Evolutionary conservation across 2,888 invertebrate genomes (phyloP).

Genomic region (Plutella xylostella): DNA sequence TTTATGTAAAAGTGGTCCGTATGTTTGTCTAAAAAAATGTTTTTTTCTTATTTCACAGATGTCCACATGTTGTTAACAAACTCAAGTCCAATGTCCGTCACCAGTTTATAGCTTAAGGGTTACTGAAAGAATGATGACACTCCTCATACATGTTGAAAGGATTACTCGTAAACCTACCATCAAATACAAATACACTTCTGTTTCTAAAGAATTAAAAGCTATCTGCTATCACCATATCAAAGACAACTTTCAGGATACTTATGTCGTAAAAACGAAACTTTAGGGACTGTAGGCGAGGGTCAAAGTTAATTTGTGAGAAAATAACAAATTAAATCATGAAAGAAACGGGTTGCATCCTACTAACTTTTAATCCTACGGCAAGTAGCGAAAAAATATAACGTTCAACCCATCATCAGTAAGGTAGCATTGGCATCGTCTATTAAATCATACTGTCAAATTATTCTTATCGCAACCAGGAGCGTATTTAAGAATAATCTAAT

Average conservation of each 20-base stretch:
- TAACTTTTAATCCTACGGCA: too few relatives aligned
- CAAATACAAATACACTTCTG: neutral
- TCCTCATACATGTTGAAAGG: slow-evolving; percentile 39
- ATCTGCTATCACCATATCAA: too few relatives aligned
- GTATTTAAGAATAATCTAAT: too few relatives aligned
- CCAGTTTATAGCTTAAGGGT: slow-evolving; percentile 37
- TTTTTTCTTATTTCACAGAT: neutral
- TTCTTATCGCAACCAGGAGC: too few relatives aligned
- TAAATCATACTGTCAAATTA: neutral
- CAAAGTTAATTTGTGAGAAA: slow-evolving; percentile 3
- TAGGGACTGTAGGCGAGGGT: slow-evolving; percentile 28
- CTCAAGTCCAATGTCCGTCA: slow-evolving; percentile 29
- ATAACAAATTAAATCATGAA: slow-evolving; percentile 2
- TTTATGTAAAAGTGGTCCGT: too few relatives aligned
- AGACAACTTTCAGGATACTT: too few relatives aligned
- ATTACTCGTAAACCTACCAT: slow-evolving; percentile 38
- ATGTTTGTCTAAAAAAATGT: too few relatives aligned
- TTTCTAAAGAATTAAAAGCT: too few relatives aligned
- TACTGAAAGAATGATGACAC: slow-evolving; percentile 29
- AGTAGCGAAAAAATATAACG: too few relatives aligned
- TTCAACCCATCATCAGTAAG: too few relatives aligned
- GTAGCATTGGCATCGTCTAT: neutral
- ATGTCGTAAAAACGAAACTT: slow-evolving; percentile 8
- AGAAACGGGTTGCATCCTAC: too few relatives aligned
- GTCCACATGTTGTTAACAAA: slow-evolving; percentile 41